Evolutionary conservation across 2,888 invertebrate genomes (phyloP), one percentile per base, ranked within the genome.

Genomic region (Theristus sp.): DNA sequence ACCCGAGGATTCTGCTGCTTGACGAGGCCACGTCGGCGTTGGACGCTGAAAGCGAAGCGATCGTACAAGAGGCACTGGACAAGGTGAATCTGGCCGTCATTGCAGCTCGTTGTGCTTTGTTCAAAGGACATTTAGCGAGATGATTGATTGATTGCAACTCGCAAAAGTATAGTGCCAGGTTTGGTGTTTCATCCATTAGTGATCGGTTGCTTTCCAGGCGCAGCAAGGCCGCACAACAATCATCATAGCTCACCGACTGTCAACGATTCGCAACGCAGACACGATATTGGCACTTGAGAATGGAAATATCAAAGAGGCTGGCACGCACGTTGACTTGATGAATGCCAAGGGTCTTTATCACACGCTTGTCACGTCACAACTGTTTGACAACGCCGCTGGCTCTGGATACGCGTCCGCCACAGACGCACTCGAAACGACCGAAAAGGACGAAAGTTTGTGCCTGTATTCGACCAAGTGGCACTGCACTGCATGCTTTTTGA

Each of bases 261-360:
- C 78, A 13, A 79, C 78, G 3, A 75, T 79, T 49, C 70, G 74
- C 65, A 77, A 73, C 30, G 78, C 78, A 22, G 77, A 77, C 64
- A 67, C 72, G 52, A 79, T 79, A 49, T 73, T 72, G 62, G 75
- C 74, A 1, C 70, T 78, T 63, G 69, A 74, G 57, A 62, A 67
- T 54, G 72, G 77, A 49, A 22, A 70, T 25, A 71, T 77, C 25
- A 68, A 68, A 2, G 86, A 86, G 71, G 78, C 77, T 63, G 86
- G 86, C 62, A 82, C 81, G 0, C 85, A 86, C 71, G 68, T 77
- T 0, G 79, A 84, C 66, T 79, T 86, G 0, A 73, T 85, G 60
- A 75, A 29, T 63, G 70, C 10, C 75, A 75, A 65, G 67, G 85
- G 85, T 56, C 77, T 84, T 1, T 87, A 87, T 70, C 82, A 83